Evolutionary conservation across 2,113 vertebrate genomes (phyloP).

Genomic region (Sceloporus tristichus): DNA sequence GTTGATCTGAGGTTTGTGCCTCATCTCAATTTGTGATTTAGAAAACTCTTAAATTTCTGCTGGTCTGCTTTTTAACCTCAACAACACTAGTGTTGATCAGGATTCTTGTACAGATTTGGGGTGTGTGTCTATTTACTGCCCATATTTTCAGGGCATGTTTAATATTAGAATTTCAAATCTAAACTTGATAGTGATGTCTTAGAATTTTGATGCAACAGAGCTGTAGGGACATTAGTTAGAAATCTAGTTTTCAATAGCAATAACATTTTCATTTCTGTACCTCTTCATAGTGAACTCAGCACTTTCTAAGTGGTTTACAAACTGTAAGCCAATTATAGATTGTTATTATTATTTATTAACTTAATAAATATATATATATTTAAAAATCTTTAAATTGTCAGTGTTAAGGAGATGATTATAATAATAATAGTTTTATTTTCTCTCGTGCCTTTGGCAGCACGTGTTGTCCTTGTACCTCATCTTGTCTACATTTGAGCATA

Average conservation of each 20-base stretch:
- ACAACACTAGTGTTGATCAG: neutral
- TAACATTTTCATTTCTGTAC: too few species aligned
- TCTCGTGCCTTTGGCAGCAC: neutral
- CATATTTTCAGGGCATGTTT: neutral
- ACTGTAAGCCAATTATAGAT: too few species aligned
- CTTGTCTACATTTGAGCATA: neutral
- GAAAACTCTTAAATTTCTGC: neutral
- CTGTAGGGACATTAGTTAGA: neutral
- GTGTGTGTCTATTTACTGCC: neutral
- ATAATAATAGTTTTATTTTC: neutral
- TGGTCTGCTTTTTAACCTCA: fast-evolving
- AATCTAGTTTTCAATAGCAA: neutral
- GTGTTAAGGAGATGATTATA: too few species aligned
- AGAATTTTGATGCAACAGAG: neutral
- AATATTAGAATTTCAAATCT: neutral
- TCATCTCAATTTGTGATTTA: fast-evolving
- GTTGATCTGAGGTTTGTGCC: fast-evolving
- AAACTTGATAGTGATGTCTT: neutral
- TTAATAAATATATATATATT: too few species aligned
- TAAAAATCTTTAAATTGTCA: neutral
- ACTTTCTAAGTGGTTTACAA: too few species aligned
- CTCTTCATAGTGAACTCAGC: too few species aligned
- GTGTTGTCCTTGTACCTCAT: neutral
- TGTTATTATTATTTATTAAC: too few species aligned
- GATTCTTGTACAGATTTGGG: neutral